Evolutionary conservation across 1,140 invertebrate species (phyloP).

Genomic region (Lucilia cuprina): DNA sequence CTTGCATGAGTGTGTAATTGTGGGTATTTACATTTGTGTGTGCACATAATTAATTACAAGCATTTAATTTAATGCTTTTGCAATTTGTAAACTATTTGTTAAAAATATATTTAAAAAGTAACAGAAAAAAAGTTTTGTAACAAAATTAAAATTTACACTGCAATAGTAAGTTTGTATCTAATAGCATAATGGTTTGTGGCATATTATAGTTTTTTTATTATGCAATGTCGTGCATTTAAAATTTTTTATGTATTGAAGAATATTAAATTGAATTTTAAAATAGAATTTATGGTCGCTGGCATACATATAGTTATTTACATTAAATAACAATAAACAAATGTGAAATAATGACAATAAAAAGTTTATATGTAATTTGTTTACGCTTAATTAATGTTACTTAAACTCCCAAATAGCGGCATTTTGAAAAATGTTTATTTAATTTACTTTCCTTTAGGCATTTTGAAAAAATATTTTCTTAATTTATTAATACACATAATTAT

Average conservation of each 20-base stretch:
- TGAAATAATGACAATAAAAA: not conserved
- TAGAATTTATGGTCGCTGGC: not conserved
- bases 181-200: not conserved
- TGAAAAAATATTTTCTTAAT: no score
- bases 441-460: not conserved
- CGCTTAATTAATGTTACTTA: not conserved
- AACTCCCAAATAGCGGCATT: not conserved
- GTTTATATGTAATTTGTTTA: not conserved
- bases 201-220: not conserved
- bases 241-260: not conserved
- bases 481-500: no score
- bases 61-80: conserved; percentile 33
- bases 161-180: not conserved
- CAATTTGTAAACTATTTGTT: conserved; percentile 32
- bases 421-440: not conserved
- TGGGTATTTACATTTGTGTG: not conserved
- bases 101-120: not conserved
- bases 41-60: conserved; percentile 31
- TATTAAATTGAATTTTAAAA: conserved; percentile 3
- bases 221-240: not conserved
- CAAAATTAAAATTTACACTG: not conserved
- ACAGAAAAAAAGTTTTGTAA: not conserved
- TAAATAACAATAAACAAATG: not conserved
- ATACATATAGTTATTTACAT: no score
- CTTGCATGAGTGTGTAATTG: not conserved